Evolutionary conservation across 2,797 vertebrate species (phyloP).

Genomic region (Mormyrus hasselquistii): DNA sequence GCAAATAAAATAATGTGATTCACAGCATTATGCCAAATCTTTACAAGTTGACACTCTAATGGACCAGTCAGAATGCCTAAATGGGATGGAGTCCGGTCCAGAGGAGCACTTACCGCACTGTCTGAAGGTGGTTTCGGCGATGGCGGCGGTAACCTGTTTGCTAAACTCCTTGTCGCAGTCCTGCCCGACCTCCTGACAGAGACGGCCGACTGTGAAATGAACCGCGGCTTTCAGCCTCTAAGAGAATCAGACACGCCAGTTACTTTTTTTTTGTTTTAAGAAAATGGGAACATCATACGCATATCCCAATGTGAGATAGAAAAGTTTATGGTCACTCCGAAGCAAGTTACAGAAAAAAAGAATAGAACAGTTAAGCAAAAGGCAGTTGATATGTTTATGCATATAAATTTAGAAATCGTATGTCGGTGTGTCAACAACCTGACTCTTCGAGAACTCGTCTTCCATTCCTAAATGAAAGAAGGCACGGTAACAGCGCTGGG

Average conservation of each 20-base stretch:
- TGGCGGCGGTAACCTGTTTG: slow-evolving; percentile 70
- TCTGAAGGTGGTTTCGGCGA: slow-evolving; percentile 79
- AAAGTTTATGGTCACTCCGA: neutral
- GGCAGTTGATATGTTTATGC: neutral
- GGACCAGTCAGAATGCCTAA: neutral
- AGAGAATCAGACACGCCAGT: neutral
- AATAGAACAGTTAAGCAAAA: neutral
- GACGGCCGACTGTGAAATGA: slow-evolving; percentile 71
- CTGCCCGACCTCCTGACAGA: slow-evolving; percentile 63
- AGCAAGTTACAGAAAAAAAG: neutral
- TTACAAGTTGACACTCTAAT: neutral
- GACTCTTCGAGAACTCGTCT: slow-evolving; percentile 14
- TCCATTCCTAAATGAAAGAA: slow-evolving; percentile 7
- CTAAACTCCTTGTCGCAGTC: slow-evolving; percentile 64
- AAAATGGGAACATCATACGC: neutral
- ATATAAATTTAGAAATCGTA: neutral
- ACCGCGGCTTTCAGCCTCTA: slow-evolving; percentile 82
- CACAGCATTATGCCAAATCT: neutral
- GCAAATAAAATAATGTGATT: slow-evolving; percentile 8
- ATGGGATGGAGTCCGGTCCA: neutral
- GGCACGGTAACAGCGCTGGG: neutral
- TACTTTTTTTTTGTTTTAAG: neutral
- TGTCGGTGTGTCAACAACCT: neutral
- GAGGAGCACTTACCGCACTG: slow-evolving; percentile 71
- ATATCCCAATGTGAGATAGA: neutral